Base-by-base conservation (phyloP, 2,113 vertebrate species). In the Rhinoderma darwinii region DNA sequence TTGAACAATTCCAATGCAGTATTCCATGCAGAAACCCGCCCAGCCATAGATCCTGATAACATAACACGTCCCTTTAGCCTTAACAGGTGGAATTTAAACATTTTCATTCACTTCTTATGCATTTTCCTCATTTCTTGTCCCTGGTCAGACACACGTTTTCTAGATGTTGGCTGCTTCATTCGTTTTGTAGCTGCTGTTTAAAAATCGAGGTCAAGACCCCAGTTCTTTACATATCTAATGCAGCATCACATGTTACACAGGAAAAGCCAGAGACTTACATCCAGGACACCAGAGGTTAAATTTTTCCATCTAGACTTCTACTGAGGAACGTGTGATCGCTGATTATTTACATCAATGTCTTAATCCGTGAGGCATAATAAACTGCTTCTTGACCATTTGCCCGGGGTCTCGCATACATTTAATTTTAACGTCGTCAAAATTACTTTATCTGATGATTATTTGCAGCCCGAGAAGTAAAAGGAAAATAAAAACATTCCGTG, bases 131-230 rank as follows among this genome's bases (percentile, higher is more conserved):
- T 78, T 41, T 50, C 75, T 35, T 86, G 89, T 66, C 70, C n/a
- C 72, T 84, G 18, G 50, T 90, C 88, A 90, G 88, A 90, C 89
- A 86, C 87, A 90, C 90, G 90, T 91, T 91, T 70, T 81, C 41
- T 51, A 50, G 50, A 56, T 39, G 83, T 74, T 75, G 37, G 70
- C 75, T 41, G 11, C 30, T 66, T 79, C 20, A 78, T 39, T 79
- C 27, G 56, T 68, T 79, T 70, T 51, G 43, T 79, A 78, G 73
- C 83, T 61, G n/a, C 56, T 77, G 72, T 35, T 56, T n/a, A 37
- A 18, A n/a, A 41, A 17, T 47, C 22, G 59, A 70, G 27, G 32
- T 32, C 20, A 61, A 54, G 47, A 73, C 41, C 20, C 43, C 75
- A 27, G 5, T 39, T 32, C 32, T 17, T 39, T 51, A 51, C 43